phyloP scores from a whole-genome alignment of 2,113 vertebrate genomes.

The Hiodon tergisus region DNA sequence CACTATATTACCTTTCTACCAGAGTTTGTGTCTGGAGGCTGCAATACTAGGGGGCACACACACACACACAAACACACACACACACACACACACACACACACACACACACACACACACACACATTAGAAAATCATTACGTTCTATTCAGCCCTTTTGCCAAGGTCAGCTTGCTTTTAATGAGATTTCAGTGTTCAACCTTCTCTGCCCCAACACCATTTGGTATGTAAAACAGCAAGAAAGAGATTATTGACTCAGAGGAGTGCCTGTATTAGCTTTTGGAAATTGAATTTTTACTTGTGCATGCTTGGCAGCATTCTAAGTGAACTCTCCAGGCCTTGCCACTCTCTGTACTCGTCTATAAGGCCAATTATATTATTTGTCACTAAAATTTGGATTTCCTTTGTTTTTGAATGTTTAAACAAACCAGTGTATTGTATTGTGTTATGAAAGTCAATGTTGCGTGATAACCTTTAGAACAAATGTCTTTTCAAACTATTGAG shows the following conservation, averaged over 20 bases:
- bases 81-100: neutral
- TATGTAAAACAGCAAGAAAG: constrained; percentile 25
- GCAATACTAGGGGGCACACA: too few relatives aligned
- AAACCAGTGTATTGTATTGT: too few relatives aligned
- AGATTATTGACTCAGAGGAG: constrained; percentile 26
- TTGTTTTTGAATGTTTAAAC: neutral
- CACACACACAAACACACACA: neutral
- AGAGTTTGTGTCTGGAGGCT: too few relatives aligned
- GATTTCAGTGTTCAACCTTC: constrained; percentile 27
- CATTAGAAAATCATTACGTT: constrained; percentile 23
- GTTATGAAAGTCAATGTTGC: too few relatives aligned
- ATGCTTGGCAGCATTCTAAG: constrained; percentile 2
- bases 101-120: constrained; percentile 11
- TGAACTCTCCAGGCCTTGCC: neutral
- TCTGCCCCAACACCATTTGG: constrained; percentile 22
- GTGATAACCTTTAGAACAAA: too few relatives aligned
- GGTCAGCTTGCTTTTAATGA: constrained; percentile 27
- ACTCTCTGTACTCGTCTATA: constrained; percentile 13
- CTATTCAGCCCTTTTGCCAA: constrained; percentile 24
- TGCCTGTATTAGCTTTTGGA: constrained; percentile 28
- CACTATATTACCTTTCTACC: too few relatives aligned
- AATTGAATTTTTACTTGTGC: constrained; percentile 21
- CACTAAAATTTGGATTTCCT: neutral
- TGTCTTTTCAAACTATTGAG: too few relatives aligned
- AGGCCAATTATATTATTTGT: constrained; percentile 3